Evolutionary conservation across 2,888 invertebrate species (phyloP).

Genomic region (Anticlea derivata): DNA sequence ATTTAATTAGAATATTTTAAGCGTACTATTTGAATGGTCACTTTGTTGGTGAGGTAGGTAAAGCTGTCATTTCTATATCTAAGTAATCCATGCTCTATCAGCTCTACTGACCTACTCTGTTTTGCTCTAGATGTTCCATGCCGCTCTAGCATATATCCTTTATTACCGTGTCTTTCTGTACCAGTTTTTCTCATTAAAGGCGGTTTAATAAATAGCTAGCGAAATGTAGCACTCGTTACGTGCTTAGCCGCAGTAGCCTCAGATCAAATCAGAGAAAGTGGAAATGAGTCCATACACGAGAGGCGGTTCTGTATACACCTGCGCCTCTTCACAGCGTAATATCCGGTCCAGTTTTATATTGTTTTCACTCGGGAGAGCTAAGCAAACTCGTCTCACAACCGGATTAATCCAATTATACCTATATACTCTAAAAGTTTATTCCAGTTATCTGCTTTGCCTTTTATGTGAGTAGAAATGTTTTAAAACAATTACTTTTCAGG

Average conservation of each 20-base stretch:
- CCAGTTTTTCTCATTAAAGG: too few relatives aligned
- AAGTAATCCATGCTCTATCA: too few relatives aligned
- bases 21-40: too few relatives aligned
- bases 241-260: constrained; percentile 17
- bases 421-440: constrained; percentile 56
- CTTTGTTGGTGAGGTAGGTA: too few relatives aligned
- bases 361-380: constrained; percentile 69
- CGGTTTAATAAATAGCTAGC: too few relatives aligned
- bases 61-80: too few relatives aligned
- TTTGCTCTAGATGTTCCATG: too few relatives aligned
- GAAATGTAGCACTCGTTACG: neutral
- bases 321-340: constrained; percentile 74
- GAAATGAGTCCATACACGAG: constrained; percentile 58
- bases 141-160: too few relatives aligned
- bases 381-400: constrained; percentile 68
- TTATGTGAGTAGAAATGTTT: constrained; percentile 38
- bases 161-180: too few relatives aligned
- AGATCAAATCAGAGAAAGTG: constrained; percentile 63
- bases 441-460: constrained; percentile 49
- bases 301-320: constrained; percentile 66
- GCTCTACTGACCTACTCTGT: too few relatives aligned
- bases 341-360: constrained; percentile 77
- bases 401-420: constrained; percentile 73
- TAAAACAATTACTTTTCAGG: constrained; percentile 16
- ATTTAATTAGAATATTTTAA: too few relatives aligned